A percentile compares a stretch with the other conserved stretches of the same genome.
These are phyloP conservation scores for Argentina silus DNA, from an alignment of 2,797 vertebrate genomes.

Conservation along the genomic window DNA sequence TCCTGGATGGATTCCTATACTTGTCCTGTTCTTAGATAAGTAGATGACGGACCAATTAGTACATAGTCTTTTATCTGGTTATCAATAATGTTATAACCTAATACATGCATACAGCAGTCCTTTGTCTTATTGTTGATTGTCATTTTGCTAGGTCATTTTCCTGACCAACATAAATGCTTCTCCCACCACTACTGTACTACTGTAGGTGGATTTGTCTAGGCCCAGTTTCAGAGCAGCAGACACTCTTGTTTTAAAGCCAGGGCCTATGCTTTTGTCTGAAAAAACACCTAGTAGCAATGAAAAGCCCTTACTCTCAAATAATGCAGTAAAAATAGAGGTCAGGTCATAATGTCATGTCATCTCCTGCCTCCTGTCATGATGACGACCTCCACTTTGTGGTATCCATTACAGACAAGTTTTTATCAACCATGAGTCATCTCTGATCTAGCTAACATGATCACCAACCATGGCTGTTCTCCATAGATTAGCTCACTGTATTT, in stretches of 20 bases:
- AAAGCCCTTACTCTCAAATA: slow-evolving; percentile 53
- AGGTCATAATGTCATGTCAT: slow-evolving; percentile 64
- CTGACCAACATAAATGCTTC: slow-evolving; percentile 35
- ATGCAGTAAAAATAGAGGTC: slow-evolving; percentile 67
- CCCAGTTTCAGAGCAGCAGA: slow-evolving; percentile 49
- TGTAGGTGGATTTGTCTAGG: slow-evolving; percentile 35
- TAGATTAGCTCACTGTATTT: not conserved
- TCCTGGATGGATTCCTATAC: too few relatives aligned
- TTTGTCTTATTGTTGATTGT: too few relatives aligned
- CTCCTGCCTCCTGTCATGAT: slow-evolving; percentile 34
- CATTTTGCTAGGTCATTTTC: too few relatives aligned
- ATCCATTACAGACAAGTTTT: slow-evolving; percentile 2
- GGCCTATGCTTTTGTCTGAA: slow-evolving; percentile 39
- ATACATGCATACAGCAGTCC: too few relatives aligned
- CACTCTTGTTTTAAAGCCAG: slow-evolving; percentile 43
- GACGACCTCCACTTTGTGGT: slow-evolving; percentile 60
- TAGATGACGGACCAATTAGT: too few relatives aligned
- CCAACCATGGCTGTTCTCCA: not conserved
- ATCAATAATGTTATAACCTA: too few relatives aligned
- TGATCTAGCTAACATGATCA: not conserved
- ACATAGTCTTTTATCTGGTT: too few relatives aligned
- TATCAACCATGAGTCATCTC: not conserved
- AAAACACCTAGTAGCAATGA: slow-evolving; percentile 45
- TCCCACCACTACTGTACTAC: slow-evolving; percentile 27
- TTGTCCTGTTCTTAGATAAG: too few relatives aligned